Conservation (phyloP, 2,797 vertebrate genomes). For the Thripadectes ignobilis region DNA sequence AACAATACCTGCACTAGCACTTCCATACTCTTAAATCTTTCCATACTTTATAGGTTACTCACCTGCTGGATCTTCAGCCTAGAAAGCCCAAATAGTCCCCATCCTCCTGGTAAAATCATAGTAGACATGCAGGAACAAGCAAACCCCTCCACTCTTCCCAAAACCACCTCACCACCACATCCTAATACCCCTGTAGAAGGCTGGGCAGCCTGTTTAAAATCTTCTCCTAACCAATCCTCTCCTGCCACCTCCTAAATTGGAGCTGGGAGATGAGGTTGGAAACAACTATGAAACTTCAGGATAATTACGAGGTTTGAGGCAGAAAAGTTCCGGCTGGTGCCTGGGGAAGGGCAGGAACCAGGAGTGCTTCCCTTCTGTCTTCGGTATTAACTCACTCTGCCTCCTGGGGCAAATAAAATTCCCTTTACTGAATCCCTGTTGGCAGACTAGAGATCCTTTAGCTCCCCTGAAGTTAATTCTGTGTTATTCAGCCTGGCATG, state of each 20-base stretch:
- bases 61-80: background rate
- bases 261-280: background rate
- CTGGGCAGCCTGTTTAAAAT: background rate
- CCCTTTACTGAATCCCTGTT: background rate
- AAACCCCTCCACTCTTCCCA: background rate
- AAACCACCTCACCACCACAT: fast-evolving
- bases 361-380: background rate
- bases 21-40: background rate
- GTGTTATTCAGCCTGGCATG: background rate
- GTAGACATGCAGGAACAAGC: background rate
- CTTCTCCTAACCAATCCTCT: background rate
- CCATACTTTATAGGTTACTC: background rate
- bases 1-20: constrained; percentile 5
- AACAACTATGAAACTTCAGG: background rate
- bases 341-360: background rate
- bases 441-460: background rate
- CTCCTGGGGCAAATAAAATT: background rate
- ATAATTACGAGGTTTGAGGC: background rate
- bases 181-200: fast-evolving
- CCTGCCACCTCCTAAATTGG: background rate
- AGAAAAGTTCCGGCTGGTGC: background rate
- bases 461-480: background rate
- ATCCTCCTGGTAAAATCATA: background rate
- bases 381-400: background rate
- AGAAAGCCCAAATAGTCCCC: background rate